Conservation (phyloP, 2,797 vertebrate genomes). For the Cheracebus regulus region DNA sequence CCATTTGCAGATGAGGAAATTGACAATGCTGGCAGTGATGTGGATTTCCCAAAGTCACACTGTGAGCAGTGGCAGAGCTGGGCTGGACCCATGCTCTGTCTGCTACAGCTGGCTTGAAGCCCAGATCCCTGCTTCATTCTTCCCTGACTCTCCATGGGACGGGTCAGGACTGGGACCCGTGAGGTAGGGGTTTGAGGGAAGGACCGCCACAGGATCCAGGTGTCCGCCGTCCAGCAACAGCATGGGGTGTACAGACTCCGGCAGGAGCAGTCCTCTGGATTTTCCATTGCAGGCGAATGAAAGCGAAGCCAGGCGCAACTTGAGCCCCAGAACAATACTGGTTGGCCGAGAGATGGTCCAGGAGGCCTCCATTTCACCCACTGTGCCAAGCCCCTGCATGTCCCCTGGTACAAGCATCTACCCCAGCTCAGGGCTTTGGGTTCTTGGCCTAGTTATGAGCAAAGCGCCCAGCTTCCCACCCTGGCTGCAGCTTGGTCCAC, state of each 20-base stretch:
- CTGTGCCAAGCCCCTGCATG: not conserved
- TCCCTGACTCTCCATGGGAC: not conserved
- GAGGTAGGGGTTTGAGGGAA: not conserved
- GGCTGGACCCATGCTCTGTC: not conserved
- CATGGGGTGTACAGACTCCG: not conserved
- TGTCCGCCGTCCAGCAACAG: not conserved
- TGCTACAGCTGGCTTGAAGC: not conserved
- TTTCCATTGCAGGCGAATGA: constrained; percentile 56
- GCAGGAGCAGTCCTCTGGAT: not conserved
- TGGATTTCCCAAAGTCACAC: not conserved
- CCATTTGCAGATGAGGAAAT: not conserved
- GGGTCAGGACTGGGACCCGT: not conserved
- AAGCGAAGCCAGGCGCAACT: constrained; percentile 47
- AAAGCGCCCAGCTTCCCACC: not conserved
- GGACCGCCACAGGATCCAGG: not conserved
- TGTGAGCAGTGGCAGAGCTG: not conserved
- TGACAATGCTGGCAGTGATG: not conserved
- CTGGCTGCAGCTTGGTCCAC: not conserved
- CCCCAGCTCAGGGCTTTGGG: not conserved
- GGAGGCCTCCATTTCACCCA: constrained; percentile 51
- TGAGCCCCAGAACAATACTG: not conserved
- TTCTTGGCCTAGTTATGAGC: not conserved
- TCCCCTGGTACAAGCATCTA: not conserved
- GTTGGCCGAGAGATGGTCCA: accelerated
- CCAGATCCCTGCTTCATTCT: not conserved